phyloP scores from a whole-genome alignment of 2,888 invertebrate species.

The Temnothorax ravouxi region DNA sequence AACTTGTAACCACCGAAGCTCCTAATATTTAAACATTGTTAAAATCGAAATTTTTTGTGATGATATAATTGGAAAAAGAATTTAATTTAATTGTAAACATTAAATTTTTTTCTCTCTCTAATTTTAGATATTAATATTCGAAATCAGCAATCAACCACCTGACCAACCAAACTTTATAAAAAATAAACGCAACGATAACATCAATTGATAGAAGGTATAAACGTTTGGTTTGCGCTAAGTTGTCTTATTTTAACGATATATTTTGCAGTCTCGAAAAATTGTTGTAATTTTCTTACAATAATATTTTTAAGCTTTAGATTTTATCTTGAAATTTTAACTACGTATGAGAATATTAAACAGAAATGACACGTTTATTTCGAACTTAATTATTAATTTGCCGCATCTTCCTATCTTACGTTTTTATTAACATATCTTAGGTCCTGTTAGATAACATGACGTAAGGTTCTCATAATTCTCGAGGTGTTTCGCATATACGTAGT shows the following conservation, averaged over 20 bases:
- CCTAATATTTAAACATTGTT: not conserved
- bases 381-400: not conserved
- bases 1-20: not conserved
- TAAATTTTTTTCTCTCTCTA: not conserved
- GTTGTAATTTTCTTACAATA: not conserved
- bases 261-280: not conserved
- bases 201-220: not conserved
- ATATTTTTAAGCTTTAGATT: not conserved
- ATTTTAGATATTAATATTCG: not conserved
- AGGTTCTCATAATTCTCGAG: constrained; percentile 44
- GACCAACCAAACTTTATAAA: not conserved
- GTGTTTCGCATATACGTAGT: constrained; percentile 56
- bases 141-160: not conserved
- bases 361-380: not conserved
- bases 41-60: not conserved
- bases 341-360: constrained; percentile 1
- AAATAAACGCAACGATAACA: not conserved
- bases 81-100: not conserved
- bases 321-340: not conserved
- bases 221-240: not conserved
- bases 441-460: constrained; percentile 52
- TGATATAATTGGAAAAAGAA: not conserved
- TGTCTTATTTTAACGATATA: not conserved
- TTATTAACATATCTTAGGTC: constrained; percentile 33
- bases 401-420: not conserved